Evolutionary conservation across 2,888 invertebrate genomes (phyloP), one percentile per base, ranked within the genome.

Genomic region (Sphaerophoria taeniata): DNA sequence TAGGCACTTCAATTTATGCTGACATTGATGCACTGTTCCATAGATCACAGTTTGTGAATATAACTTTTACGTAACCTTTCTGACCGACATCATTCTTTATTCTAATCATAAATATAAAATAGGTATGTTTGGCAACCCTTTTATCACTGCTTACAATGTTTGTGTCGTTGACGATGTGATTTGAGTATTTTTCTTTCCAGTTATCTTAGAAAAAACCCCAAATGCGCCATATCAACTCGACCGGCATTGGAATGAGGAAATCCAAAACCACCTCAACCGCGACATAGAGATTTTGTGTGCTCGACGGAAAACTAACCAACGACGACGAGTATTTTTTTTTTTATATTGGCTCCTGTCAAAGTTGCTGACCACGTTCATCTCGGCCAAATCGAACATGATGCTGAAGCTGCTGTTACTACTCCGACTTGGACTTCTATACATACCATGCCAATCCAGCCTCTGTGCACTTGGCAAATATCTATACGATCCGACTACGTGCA

Each of bases 351-450:
- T 85, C 63, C 85, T 81, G 85, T 85, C 85, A 76, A 77, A 45
- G 72, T 45, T 73, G 76, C 81, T 85, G 85, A 85, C 85, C 85
- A 85, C 85, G 81, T 85, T 81, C 85, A 76, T 73, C 77, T 81
- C 73, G 81, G 73, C 81, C 72, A 81, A 81, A 81, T 85, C 73
- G 81, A 81, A 85, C 85, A 81, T 77, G 63, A 73, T 67, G 75
- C 55, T 71, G 84, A 31, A 36, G 39, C 33, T 11, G 24, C 31
- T 74, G 73, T 55, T 45, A 45, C 53, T 6, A 24, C n/a, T n/a
- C 14, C 14, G n/a, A 61, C 33, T 36, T 3, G 14, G 39, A 16
- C 43, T 24, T 51, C 58, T 47, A 36, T 2, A 24, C 24, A 24
- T 24, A 24, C 24, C 24, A 24, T n/a, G 24, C 24, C 1, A 2